These are phyloP conservation scores for Alethe diademata DNA, from an alignment of 2,113 vertebrate species.

Conservation along the genomic window DNA sequence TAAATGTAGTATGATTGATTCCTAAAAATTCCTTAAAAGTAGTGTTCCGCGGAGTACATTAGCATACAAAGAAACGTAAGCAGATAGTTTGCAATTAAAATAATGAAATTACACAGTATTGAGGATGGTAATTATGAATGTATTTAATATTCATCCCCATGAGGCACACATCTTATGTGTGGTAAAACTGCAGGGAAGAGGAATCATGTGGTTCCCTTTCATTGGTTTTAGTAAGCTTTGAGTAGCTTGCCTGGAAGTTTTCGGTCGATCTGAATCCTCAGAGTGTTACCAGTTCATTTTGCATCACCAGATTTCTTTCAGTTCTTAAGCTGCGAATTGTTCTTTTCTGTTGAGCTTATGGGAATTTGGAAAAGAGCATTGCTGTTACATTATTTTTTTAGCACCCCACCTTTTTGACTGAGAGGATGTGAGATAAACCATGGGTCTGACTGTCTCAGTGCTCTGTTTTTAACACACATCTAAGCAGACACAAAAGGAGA, in stretches of 20 bases:
- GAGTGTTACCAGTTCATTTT: not conserved
- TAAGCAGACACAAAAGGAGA: not conserved
- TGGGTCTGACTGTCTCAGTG: not conserved
- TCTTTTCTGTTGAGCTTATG: not conserved
- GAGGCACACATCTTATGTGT: not conserved
- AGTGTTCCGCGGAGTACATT: not conserved
- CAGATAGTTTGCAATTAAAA: slow-evolving; percentile 24
- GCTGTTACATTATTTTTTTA: not conserved
- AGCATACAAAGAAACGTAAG: not conserved
- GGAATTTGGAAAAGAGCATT: not conserved
- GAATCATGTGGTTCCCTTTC: not conserved
- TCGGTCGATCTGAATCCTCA: not conserved
- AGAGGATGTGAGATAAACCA: not conserved
- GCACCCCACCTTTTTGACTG: not conserved
- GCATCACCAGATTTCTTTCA: not conserved
- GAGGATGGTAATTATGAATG: not conserved
- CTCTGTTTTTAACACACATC: not conserved
- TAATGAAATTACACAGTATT: not conserved
- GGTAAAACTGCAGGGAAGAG: not conserved
- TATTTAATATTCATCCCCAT: not conserved
- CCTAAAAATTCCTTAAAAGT: not conserved
- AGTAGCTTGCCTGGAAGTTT: not conserved
- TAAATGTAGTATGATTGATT: not conserved
- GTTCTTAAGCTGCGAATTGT: not conserved
- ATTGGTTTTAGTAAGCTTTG: not conserved